phyloP scores from a whole-genome alignment of 2,797 vertebrate genomes.

The Threskiornis aethiopicus region DNA sequence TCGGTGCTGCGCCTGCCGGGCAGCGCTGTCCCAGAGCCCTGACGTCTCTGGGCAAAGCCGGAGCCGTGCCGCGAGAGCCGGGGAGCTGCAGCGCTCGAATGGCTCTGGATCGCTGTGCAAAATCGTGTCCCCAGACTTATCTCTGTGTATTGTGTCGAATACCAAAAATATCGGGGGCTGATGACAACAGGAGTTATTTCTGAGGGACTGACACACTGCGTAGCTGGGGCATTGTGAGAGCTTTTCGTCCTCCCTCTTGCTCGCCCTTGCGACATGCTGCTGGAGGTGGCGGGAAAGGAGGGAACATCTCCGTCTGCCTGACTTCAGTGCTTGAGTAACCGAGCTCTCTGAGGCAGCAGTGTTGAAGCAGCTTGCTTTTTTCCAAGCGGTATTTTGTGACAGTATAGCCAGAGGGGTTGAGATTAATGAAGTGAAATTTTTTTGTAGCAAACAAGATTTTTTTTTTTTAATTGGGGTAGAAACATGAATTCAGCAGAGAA shows the following conservation, averaged over 20 bases:
- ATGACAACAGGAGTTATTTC: not conserved
- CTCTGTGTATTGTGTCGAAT: not conserved
- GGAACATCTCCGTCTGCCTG: not conserved
- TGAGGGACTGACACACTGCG: not conserved
- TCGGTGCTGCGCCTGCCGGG: not conserved
- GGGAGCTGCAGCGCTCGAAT: not conserved
- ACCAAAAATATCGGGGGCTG: not conserved
- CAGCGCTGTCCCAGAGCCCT: not conserved
- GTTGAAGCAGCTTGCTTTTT: not conserved
- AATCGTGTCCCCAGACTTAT: not conserved
- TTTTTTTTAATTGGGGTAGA: not conserved
- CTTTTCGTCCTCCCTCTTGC: not conserved
- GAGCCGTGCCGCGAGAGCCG: not conserved
- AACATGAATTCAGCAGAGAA: not conserved
- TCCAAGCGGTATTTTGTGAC: not conserved
- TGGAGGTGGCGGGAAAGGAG: not conserved
- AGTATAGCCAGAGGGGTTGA: not conserved
- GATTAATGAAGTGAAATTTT: not conserved
- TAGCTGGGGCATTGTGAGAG: not conserved
- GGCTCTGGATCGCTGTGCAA: not conserved
- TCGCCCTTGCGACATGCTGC: not conserved
- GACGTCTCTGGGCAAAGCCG: not conserved
- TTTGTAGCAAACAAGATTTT: not conserved
- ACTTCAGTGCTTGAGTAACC: fast-evolving
- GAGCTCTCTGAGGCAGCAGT: not conserved